phyloP scores from a whole-genome alignment of 1,140 invertebrate genomes.

The Babylonia areolata region DNA sequence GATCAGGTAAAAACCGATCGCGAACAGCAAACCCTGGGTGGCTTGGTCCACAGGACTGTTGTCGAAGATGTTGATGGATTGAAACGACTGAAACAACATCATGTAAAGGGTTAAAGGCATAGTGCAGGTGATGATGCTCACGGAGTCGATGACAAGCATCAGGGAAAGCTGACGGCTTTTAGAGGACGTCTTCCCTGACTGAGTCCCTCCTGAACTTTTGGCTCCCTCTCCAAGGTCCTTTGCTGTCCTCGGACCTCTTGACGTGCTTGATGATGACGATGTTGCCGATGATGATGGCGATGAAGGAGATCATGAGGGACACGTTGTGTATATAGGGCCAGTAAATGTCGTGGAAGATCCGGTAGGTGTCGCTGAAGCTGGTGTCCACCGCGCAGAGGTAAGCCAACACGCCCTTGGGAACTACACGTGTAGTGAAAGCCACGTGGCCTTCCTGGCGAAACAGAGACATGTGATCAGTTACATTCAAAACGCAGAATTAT shows the following conservation, averaged over 20 bases:
- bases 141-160: too few species aligned
- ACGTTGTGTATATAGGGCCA: constrained; percentile 64
- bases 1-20: too few species aligned
- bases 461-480: too few species aligned
- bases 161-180: too few species aligned
- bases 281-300: constrained; percentile 65
- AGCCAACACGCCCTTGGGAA: constrained; percentile 37
- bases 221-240: not conserved
- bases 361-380: constrained; percentile 43
- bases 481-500: too few species aligned
- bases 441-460: constrained; percentile 46
- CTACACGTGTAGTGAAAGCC: constrained; percentile 53
- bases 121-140: too few species aligned
- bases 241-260: constrained; percentile 43
- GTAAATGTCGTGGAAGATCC: constrained; percentile 46
- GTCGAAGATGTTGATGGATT: too few species aligned
- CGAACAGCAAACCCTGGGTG: too few species aligned
- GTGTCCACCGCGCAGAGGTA: constrained; percentile 56
- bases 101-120: too few species aligned
- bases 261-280: constrained; percentile 61
- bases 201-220: not conserved
- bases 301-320: constrained; percentile 60
- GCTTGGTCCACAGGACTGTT: too few species aligned
- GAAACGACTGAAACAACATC: too few species aligned
- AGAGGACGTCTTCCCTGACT: constrained; percentile 27